Percentiles rank a stretch among this genome's conserved stretches.
These are phyloP conservation scores for Zaprionus nigranus DNA, from an alignment of 1,140 invertebrate species.

Conservation along the genomic window DNA sequence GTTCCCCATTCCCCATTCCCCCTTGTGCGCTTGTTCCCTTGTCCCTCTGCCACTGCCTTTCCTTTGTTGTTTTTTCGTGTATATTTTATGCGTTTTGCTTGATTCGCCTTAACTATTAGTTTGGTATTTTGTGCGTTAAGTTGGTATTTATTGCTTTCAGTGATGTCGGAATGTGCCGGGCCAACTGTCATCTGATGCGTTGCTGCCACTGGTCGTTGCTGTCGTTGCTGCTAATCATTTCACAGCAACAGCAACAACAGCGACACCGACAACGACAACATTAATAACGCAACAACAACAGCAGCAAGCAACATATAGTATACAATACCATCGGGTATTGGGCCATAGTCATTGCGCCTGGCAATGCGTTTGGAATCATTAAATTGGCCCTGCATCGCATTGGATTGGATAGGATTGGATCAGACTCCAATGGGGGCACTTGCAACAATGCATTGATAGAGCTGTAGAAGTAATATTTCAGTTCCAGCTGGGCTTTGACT, in stretches of 20 bases:
- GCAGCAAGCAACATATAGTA: conserved; percentile 33
- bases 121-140: conserved; percentile 84
- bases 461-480: too few species aligned
- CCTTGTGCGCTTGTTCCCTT: conserved; percentile 10
- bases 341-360: conserved; percentile 42
- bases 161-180: conserved; percentile 80
- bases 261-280: conserved; percentile 41
- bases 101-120: conserved; percentile 81
- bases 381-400: conserved; percentile 55
- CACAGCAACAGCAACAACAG: conserved; percentile 56
- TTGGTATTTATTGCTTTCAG: conserved; percentile 84
- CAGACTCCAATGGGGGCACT: conserved; percentile 22
- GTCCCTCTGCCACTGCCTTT: too few species aligned
- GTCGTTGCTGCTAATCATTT: conserved; percentile 70
- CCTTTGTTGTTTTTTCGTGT: conserved; percentile 11
- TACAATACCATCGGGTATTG: conserved; percentile 65
- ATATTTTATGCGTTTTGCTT: conserved; percentile 15
- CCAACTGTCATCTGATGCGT: conserved; percentile 73
- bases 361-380: conserved; percentile 71
- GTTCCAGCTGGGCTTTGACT: too few species aligned
- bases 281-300: conserved; percentile 67
- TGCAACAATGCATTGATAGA: background rate
- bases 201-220: conserved; percentile 40
- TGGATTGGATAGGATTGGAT: conserved; percentile 24
- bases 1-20: background rate